phyloP scores from a whole-genome alignment of 2,888 invertebrate genomes.

The Frankliniella intonsa region DNA sequence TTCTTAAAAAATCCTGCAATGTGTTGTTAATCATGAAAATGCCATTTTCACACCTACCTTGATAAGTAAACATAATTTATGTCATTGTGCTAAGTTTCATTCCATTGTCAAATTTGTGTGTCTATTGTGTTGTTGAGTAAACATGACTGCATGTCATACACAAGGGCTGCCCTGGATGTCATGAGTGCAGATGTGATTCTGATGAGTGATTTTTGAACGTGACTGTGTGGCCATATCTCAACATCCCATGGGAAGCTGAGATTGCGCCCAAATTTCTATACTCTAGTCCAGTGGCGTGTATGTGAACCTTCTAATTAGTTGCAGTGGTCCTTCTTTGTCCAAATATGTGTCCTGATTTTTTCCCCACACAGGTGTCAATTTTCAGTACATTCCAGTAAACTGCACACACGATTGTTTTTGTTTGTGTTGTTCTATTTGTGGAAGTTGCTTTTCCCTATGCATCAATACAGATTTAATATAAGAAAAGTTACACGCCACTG shows the following conservation, averaged over 20 bases:
- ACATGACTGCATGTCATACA: slow-evolving; percentile 9
- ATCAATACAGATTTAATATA: neutral
- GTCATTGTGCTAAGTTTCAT: slow-evolving; percentile 4
- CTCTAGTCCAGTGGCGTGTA: slow-evolving; percentile 24
- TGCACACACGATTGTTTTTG: neutral
- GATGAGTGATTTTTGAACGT: slow-evolving; percentile 1
- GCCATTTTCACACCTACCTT: slow-evolving; percentile 19
- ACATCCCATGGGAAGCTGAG: slow-evolving; percentile 8
- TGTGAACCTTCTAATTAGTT: slow-evolving; percentile 2
- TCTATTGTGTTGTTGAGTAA: slow-evolving; percentile 7
- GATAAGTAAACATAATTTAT: neutral
- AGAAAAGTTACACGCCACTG: slow-evolving; percentile 11
- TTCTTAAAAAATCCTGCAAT: neutral
- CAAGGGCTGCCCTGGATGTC: slow-evolving; percentile 8
- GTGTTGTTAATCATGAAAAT: neutral
- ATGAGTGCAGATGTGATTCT: neutral
- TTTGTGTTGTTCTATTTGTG: neutral
- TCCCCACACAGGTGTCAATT: neutral
- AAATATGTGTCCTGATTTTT: neutral
- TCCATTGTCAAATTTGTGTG: slow-evolving; percentile 20
- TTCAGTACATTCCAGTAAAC: neutral
- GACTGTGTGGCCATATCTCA: slow-evolving; percentile 12
- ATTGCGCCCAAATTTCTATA: neutral
- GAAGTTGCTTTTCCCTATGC: neutral
- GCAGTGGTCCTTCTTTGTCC: neutral